These are phyloP conservation scores for Rallus limicola DNA, from an alignment of 2,113 vertebrate genomes.

Conservation along the genomic window DNA sequence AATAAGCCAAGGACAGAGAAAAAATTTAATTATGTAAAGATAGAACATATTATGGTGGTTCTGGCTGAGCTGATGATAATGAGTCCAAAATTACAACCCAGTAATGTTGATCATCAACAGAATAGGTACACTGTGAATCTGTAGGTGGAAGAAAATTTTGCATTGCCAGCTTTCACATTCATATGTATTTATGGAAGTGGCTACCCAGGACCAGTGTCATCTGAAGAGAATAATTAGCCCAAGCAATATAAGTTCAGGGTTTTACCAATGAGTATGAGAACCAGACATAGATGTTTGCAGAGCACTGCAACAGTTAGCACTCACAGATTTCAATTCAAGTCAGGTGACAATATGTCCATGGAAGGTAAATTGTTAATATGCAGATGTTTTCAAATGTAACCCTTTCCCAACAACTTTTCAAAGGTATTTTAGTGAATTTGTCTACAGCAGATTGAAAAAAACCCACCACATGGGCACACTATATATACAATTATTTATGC, in stretches of 20 bases:
- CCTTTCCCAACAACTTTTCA: background rate
- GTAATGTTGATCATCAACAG: background rate
- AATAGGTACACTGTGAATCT: background rate
- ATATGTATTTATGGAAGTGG: background rate
- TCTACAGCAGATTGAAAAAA: background rate
- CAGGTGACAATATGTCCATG: background rate
- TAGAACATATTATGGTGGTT: background rate
- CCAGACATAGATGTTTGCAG: rapidly evolving
- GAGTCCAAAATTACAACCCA: background rate
- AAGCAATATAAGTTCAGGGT: background rate
- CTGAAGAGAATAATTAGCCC: background rate
- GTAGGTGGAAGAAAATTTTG: background rate
- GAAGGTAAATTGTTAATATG: background rate
- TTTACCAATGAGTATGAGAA: background rate
- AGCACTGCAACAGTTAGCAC: background rate
- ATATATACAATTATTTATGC: background rate
- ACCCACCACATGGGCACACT: too few species aligned
- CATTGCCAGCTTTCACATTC: background rate
- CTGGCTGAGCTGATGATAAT: background rate
- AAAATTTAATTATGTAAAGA: background rate
- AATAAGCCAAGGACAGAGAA: background rate
- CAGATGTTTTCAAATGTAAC: background rate
- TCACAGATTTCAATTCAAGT: background rate
- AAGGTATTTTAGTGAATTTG: background rate
- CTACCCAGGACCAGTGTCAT: background rate